Evolutionary conservation across 2,113 vertebrate genomes (phyloP).

Genomic region (Mustelus asterias): DNA sequence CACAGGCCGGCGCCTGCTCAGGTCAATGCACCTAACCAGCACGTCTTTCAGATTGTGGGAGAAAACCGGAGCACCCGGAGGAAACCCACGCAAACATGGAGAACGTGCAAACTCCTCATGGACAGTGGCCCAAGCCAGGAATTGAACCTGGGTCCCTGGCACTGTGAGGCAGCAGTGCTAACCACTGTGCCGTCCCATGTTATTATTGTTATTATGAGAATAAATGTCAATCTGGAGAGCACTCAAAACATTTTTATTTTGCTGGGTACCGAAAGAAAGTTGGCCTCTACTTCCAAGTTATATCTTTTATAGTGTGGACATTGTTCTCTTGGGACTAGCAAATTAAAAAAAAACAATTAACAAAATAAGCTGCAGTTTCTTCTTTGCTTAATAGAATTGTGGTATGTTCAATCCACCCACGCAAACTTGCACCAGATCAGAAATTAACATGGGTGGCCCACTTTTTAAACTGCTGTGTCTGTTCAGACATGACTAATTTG

Average conservation of each 20-base stretch:
- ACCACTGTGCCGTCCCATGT: too few species aligned
- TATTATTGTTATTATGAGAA: too few species aligned
- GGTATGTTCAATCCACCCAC: constrained; percentile 12
- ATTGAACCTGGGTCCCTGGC: too few species aligned
- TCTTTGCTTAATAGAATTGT: not conserved
- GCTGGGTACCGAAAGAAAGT: not conserved
- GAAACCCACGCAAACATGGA: too few species aligned
- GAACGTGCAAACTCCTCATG: too few species aligned
- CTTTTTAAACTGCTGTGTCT: not conserved
- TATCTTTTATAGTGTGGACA: not conserved
- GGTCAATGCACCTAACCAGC: too few species aligned
- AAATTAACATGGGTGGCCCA: not conserved
- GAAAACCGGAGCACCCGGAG: too few species aligned
- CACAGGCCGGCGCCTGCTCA: too few species aligned
- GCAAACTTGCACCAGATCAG: not conserved
- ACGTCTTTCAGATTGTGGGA: too few species aligned
- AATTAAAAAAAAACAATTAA: constrained; percentile 7
- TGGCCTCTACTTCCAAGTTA: not conserved
- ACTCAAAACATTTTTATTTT: not conserved
- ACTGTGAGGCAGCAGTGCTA: too few species aligned
- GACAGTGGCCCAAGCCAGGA: too few species aligned
- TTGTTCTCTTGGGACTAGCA: not conserved
- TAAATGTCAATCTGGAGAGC: not conserved
- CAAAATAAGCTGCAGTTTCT: not conserved
- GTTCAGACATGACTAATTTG: constrained; percentile 2